A percentile compares a stretch with the other conserved stretches of the same genome.
phyloP scores from a whole-genome alignment of 2,888 invertebrate species.

The Eugnorisma glareosa region DNA sequence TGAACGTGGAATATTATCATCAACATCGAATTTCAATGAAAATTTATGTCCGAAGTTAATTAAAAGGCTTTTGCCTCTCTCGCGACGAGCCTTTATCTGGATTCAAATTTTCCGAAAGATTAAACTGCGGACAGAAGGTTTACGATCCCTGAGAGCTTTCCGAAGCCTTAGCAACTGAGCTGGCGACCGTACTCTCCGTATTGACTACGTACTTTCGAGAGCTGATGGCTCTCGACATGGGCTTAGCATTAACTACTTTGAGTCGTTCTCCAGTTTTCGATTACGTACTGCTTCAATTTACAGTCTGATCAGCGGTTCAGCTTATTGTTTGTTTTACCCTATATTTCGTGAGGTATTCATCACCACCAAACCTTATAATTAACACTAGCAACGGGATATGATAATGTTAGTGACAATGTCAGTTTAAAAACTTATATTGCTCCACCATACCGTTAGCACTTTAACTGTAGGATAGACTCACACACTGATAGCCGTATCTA shows the following conservation, averaged over 20 bases:
- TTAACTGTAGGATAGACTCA: not conserved
- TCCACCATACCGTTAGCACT: not conserved
- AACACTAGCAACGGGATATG: too few species aligned
- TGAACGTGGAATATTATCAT: slow-evolving; percentile 50
- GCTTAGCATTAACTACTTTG: slow-evolving; percentile 14
- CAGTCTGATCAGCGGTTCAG: not conserved
- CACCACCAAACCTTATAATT: too few species aligned
- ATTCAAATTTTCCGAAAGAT: slow-evolving; percentile 81
- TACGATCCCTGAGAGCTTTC: slow-evolving; percentile 76
- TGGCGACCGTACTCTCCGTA: slow-evolving; percentile 55
- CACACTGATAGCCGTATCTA: too few species aligned
- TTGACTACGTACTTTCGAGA: slow-evolving; percentile 60
- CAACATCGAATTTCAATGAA: slow-evolving; percentile 61
- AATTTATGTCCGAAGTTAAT: slow-evolving; percentile 73
- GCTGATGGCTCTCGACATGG: slow-evolving; percentile 25
- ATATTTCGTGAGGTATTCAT: not conserved
- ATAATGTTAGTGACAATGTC: too few species aligned
- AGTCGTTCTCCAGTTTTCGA: slow-evolving; percentile 9
- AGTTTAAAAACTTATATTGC: too few species aligned
- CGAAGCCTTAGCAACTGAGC: slow-evolving; percentile 71
- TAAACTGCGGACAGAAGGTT: slow-evolving; percentile 80
- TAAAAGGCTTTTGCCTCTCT: slow-evolving; percentile 72
- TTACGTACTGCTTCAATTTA: slow-evolving; percentile 1
- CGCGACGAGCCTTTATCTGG: slow-evolving; percentile 74
- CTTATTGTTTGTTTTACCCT: not conserved